Base-by-base conservation (phyloP, 2,888 invertebrate genomes). In the Mythimna pallens region DNA sequence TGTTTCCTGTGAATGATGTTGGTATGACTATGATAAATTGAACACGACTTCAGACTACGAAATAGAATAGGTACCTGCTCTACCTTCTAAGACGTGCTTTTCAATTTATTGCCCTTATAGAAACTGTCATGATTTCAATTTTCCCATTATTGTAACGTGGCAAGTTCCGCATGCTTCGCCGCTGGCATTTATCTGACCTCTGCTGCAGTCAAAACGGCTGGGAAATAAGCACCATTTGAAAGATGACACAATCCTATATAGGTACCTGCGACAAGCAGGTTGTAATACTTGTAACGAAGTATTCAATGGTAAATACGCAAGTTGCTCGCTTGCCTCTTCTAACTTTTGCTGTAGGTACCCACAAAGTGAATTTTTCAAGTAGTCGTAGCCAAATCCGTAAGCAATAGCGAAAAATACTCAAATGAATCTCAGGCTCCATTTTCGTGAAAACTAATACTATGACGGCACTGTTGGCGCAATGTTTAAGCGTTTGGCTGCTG, bases 181-280 rank as follows among this genome's bases (percentile, higher is more conserved):
- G 89, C 82, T 93, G 93, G 88, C 92, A 93, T 93, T 93, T 93
- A 87, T 69, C 80, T 91, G 93, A 93, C 93, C 93, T 93, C 92
- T 88, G 83, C 92, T 87, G 83, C 76, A 67, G 81, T 77, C 86
- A 78, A 79, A 81, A 80, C 78, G 77, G 79, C 89, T 92, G 93
- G 89, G 92, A 92, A 92, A 88, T 90, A 89, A 90, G 89, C 92
- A 93, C 90, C 91, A 91, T 92, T 93, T 92, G 85, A 83, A 88
- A 87, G 89, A 92, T 91, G 92, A 89, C 91, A 92, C 92, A 92
- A 93, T 88, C 78, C 75, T 83, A 78, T 80, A 47, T 79, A 25
- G 25, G 25, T 25, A 78, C 66, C 72, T 79, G 78, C 70, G 80
- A 73, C 67, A 22, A 22, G 63, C 22, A 76, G 76, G 75, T 78